Evolutionary conservation across 2,797 vertebrate genomes (phyloP).

Genomic region (Oceanodroma leucorhoa): DNA sequence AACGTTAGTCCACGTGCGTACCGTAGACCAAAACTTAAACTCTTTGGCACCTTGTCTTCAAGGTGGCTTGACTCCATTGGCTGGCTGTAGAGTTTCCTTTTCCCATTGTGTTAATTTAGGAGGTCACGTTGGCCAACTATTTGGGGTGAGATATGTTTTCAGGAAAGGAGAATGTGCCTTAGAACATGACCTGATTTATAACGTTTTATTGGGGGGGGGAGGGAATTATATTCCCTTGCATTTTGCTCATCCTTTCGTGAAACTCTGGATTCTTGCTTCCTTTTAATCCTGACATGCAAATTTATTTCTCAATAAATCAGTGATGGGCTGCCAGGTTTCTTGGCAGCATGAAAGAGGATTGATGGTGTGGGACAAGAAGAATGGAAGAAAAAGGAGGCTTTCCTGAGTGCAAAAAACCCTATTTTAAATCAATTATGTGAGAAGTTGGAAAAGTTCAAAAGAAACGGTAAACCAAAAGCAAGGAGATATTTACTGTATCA

Average conservation of each 20-base stretch:
- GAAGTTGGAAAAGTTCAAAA: neutral
- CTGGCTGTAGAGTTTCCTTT: neutral
- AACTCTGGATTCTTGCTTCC: neutral
- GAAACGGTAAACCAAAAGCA: neutral
- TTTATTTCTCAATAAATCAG: neutral
- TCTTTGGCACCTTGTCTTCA: neutral
- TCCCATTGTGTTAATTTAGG: neutral
- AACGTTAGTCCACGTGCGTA: rapidly evolving
- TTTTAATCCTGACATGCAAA: neutral
- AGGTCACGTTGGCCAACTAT: neutral
- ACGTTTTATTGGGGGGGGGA: neutral
- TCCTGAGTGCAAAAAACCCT: neutral
- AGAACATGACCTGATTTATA: neutral
- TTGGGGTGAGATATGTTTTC: neutral
- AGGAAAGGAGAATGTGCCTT: neutral
- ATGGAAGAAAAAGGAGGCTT: neutral
- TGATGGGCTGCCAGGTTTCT: neutral
- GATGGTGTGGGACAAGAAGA: neutral
- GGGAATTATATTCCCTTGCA: neutral
- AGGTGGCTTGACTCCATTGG: neutral
- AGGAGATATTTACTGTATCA: neutral
- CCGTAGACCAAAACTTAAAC: neutral
- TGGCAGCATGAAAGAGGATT: neutral
- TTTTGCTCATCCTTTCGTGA: neutral
- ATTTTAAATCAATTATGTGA: neutral